Conservation (phyloP, 2,113 vertebrate species). For the Rhinogobius similis region DNA sequence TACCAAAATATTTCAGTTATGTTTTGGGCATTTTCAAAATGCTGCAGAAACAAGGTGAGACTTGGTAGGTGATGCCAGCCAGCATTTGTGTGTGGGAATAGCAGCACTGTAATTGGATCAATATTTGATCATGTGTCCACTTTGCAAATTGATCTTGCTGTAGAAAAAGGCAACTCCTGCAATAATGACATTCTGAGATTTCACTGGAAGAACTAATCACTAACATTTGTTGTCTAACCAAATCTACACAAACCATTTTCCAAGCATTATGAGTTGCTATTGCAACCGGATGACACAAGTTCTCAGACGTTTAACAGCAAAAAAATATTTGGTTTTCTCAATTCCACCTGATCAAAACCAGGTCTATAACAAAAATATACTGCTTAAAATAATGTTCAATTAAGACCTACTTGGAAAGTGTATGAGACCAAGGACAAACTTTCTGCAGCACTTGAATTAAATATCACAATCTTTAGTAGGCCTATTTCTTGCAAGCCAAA, state of each 20-base stretch:
- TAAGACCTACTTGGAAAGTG: no score
- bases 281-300: not conserved
- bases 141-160: slow-evolving; percentile 36
- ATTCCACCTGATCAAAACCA: not conserved
- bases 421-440: not conserved
- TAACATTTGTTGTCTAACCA: not conserved
- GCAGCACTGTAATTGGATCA: slow-evolving; percentile 14
- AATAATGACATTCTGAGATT: slow-evolving; percentile 22
- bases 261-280: not conserved
- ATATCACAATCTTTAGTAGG: not conserved
- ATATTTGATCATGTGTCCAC: slow-evolving; percentile 22
- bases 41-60: not conserved
- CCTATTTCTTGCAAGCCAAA: not conserved
- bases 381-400: no score
- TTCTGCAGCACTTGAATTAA: not conserved
- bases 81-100: slow-evolving; percentile 7
- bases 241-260: not conserved
- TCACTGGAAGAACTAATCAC: not conserved
- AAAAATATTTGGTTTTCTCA: not conserved
- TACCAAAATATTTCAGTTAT: not conserved
- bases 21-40: not conserved
- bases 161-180: slow-evolving; percentile 25
- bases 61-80: not conserved
- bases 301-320: not conserved
- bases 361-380: not conserved